These are phyloP conservation scores for Daboia siamensis DNA, from an alignment of 2,113 vertebrate genomes.

Conservation along the genomic window DNA sequence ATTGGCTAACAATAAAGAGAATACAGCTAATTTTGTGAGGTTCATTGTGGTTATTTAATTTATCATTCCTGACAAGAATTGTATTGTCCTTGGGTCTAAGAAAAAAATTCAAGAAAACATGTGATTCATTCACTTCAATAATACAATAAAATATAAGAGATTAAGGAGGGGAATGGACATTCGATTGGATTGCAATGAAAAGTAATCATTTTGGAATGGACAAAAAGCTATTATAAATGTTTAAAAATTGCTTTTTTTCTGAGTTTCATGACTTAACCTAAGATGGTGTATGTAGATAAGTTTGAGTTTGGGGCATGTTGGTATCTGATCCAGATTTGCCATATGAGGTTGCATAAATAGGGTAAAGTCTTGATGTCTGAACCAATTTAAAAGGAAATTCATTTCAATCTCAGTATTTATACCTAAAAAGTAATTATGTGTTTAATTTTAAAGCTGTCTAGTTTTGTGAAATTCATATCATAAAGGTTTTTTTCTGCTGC, in stretches of 20 bases:
- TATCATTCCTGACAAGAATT: constrained; percentile 46
- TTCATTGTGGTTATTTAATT: constrained; percentile 76
- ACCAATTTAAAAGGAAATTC: not conserved
- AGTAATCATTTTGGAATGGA: constrained; percentile 37
- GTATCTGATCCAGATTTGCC: not conserved
- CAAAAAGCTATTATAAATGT: constrained; percentile 17
- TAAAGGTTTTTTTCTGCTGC: not conserved
- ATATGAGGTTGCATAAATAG: constrained; percentile 12
- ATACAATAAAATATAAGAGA: not conserved
- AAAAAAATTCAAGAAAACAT: not conserved
- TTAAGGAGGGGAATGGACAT: not conserved
- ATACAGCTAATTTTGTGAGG: constrained; percentile 73
- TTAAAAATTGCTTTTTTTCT: not conserved
- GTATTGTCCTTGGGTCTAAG: constrained; percentile 20
- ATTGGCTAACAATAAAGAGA: constrained; percentile 87
- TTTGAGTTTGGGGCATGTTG: not conserved
- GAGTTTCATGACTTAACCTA: not conserved
- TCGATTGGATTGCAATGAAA: constrained; percentile 34
- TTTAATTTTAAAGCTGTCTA: not conserved
- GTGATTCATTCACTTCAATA: not conserved
- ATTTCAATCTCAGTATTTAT: constrained; percentile 25
- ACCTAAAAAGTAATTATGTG: not conserved
- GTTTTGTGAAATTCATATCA: not conserved
- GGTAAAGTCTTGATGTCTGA: constrained; percentile 45
- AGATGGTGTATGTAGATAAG: not conserved